Evolutionary conservation across 2,113 vertebrate genomes (phyloP), one percentile per base, ranked within the genome.

Genomic region (Rana temporaria): DNA sequence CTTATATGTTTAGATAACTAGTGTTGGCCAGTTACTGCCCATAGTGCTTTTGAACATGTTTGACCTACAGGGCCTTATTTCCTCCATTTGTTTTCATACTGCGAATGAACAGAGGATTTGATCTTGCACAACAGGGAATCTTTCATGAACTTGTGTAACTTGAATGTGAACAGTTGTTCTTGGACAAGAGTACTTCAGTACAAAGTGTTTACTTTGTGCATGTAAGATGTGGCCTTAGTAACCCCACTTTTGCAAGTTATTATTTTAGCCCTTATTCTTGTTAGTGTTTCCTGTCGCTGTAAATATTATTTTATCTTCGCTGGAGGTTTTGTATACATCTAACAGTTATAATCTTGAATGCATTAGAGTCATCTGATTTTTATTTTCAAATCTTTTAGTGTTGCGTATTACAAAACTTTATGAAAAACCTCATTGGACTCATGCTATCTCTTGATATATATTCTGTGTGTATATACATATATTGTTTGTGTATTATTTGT

Each of bases 221-320:
- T 73, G 20, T 73, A 55, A 56, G 24, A 56, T 55, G 48, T 73
- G 70, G 24, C 70, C 48, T 57, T 15, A 14, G n/a, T 73, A 73
- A 56, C 70, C 22, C 53, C 12, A 56, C 17, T 16, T 42, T 48
- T 34, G 14, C 38, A 69, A 48, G 17, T 18, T 67, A 32, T 69
- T 69, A 69, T 42, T 69, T 69, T n/a, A 48, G 20, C 38, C 67
- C 38, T 38, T n/a, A 11, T 17, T 48, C 38, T 4, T 69, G 32
- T 69, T 38, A 22, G 11, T 42, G 18, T 69, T 20, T 69, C 12
- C 38, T n/a, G n/a, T 42, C 32, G 8, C 30, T 7, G 67, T 42
- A 48, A 69, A 30, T 19, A 69, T 42, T 14, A 12, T 34, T 69
- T 69, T 69, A 48, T n/a, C 7, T 67, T 69, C 20, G 34, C 17